phyloP scores from a whole-genome alignment of 64 coral and sea anemone species.

The Stichodactyla helianthus region DNA sequence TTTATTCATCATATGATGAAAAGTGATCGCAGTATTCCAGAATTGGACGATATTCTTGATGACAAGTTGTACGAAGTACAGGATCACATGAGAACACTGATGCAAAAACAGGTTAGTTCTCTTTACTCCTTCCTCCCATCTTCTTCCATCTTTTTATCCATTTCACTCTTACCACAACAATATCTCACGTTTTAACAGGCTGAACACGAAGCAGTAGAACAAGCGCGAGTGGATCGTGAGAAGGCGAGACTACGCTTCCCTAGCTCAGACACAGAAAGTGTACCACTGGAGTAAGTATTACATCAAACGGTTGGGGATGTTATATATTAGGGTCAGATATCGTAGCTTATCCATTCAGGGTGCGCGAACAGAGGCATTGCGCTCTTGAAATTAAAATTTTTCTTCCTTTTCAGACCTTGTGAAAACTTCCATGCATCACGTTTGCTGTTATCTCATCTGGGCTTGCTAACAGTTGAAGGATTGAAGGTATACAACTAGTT shows the following conservation, averaged over 20 bases:
- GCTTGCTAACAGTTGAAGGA: constrained; percentile 70
- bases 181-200: constrained; percentile 17
- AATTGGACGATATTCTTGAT: constrained; percentile 71
- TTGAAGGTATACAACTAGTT: constrained; percentile 41
- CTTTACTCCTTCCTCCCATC: background rate
- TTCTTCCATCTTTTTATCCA: background rate
- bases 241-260: constrained; percentile 49
- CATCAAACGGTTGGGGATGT: no score
- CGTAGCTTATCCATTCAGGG: no score
- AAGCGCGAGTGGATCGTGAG: constrained; percentile 47
- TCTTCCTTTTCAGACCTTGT: constrained; percentile 43
- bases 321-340: no score
- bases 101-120: constrained; percentile 74
- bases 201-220: constrained; percentile 72
- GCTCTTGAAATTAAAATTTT: background rate
- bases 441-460: constrained; percentile 69
- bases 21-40: constrained; percentile 84
- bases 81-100: constrained; percentile 79
- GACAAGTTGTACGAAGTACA: constrained; percentile 72
- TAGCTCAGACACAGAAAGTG: constrained; percentile 60
- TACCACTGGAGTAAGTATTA: constrained; percentile 55
- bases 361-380: no score
- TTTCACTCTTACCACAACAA: background rate
- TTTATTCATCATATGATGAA: background rate
- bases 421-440: constrained; percentile 62